phyloP scores from a whole-genome alignment of 2,797 vertebrate genomes.

The Orientallactaga sibirica region DNA sequence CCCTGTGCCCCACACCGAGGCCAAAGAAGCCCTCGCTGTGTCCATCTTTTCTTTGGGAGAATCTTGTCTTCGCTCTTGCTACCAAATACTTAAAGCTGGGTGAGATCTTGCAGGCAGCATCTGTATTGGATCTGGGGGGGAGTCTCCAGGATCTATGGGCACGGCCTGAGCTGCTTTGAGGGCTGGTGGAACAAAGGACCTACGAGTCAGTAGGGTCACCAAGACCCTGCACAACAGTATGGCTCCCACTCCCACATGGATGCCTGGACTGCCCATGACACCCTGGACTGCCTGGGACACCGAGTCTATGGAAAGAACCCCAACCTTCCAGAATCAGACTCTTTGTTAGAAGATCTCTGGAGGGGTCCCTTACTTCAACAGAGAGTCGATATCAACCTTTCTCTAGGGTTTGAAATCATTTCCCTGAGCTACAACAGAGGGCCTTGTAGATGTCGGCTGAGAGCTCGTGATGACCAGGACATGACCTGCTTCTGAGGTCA shows the following conservation, averaged over 20 bases:
- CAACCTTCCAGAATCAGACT: not conserved
- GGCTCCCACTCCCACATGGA: fast-evolving
- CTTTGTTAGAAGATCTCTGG: not conserved
- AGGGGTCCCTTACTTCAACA: not conserved
- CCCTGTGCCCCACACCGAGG: not conserved
- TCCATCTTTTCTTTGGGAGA: conserved; percentile 73
- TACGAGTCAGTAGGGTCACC: fast-evolving
- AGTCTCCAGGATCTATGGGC: not conserved
- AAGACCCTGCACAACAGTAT: not conserved
- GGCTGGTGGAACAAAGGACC: not conserved
- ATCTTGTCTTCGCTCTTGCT: conserved; percentile 73
- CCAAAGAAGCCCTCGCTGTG: conserved; percentile 68
- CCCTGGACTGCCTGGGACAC: not conserved
- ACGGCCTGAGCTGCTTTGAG: not conserved
- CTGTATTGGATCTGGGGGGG: not conserved
- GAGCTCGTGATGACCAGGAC: not conserved
- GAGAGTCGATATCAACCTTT: not conserved
- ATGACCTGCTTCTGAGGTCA: not conserved
- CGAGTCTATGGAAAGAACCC: not conserved
- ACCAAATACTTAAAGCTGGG: conserved; percentile 82
- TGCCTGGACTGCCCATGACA: not conserved
- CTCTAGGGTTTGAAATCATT: not conserved
- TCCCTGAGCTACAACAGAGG: not conserved
- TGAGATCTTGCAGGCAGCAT: conserved; percentile 72
- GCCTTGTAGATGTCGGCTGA: not conserved